phyloP scores from a whole-genome alignment of 2,113 vertebrate species.

The Trematomus loennbergii region DNA sequence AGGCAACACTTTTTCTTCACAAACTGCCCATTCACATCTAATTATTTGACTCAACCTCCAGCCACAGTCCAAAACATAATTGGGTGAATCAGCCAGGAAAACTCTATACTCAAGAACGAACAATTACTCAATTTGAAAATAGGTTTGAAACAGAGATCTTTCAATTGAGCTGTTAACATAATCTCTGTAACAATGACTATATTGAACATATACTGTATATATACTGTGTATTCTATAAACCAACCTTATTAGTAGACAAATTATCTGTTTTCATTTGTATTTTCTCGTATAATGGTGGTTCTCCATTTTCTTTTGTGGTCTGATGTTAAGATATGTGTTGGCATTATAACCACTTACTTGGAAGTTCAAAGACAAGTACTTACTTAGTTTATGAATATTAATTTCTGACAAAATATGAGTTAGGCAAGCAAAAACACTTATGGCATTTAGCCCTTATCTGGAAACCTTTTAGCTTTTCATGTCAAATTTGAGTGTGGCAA shows the following conservation, averaged over 20 bases:
- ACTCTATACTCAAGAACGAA: not conserved
- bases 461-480: slow-evolving; percentile 25
- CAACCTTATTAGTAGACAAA: not conserved
- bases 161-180: not conserved
- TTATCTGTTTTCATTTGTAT: not conserved
- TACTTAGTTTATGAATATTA: slow-evolving; percentile 33
- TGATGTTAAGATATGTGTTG: slow-evolving; percentile 5
- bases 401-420: slow-evolving; percentile 22
- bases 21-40: not conserved
- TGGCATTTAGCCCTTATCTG: slow-evolving; percentile 18
- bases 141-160: not conserved
- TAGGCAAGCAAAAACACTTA: slow-evolving; percentile 5
- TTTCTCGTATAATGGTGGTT: not conserved
- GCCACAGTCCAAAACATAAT: not conserved
- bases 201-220: not conserved
- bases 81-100: not conserved
- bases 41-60: slow-evolving; percentile 7
- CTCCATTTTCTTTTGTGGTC: not conserved
- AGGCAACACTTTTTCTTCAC: not conserved
- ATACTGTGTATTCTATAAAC: not conserved
- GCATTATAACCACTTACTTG: not conserved
- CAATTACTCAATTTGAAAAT: not conserved
- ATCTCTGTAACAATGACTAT: not conserved
- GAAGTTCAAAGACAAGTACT: slow-evolving; percentile 19
- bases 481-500: slow-evolving; percentile 3